Conservation (phyloP, 2,888 invertebrate species). For the Cantharis lateralis region DNA sequence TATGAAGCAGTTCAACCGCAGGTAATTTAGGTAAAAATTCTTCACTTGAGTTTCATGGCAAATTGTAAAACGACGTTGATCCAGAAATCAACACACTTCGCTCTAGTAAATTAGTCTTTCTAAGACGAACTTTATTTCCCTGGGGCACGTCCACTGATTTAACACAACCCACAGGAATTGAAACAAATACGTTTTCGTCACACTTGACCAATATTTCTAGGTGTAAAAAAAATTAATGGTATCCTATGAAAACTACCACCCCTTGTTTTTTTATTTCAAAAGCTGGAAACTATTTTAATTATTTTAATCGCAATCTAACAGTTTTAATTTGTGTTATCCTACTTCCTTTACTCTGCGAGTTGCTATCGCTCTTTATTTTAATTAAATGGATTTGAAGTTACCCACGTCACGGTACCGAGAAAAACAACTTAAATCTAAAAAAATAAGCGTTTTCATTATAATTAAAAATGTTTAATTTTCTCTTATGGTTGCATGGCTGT, state of each 20-base stretch:
- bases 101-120: neutral
- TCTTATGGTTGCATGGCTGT: neutral
- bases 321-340: neutral
- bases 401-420: neutral
- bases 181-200: neutral
- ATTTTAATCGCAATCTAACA: neutral
- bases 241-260: neutral
- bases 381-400: neutral
- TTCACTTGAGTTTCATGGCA: neutral
- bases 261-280: neutral
- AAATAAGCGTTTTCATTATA: neutral
- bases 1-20: neutral
- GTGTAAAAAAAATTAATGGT: neutral
- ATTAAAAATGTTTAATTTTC: neutral
- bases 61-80: neutral
- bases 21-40: neutral
- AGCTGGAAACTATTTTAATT: neutral
- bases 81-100: neutral
- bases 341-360: neutral
- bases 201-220: neutral
- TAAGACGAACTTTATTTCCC: neutral
- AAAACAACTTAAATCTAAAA: neutral
- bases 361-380: neutral
- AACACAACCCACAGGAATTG: neutral
- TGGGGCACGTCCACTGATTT: neutral